Base-by-base conservation (phyloP, 2,113 vertebrate species). In the Lasiurus cinereus region DNA sequence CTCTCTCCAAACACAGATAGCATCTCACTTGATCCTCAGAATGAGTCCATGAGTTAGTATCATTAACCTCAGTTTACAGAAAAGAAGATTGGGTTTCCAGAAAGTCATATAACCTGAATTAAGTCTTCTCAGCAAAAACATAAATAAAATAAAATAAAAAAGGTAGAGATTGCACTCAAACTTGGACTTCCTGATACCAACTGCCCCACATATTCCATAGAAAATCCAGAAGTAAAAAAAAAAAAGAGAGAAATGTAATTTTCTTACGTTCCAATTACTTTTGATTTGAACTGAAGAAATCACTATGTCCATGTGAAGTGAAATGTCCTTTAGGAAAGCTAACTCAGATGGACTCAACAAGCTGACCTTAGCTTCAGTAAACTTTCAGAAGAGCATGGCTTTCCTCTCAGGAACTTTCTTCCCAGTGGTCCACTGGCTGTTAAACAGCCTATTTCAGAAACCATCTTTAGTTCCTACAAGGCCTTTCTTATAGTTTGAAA, bases 311-410 rank as follows among this genome's bases (percentile, higher is more conserved):
- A 2, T 15, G 7, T 72, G 43, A 77, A 80, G 83, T 46, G 8
- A 64, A 90, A 72, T 66, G 13, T 69, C 39, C 36, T 21, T 83
- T 64, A 56, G 64, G 43, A 83, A 92, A 76, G 3, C 3, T 22
- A 16, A 66, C 48, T 50, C 36, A 27, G 36, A 29, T 0, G 27
- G 21, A 70, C 31, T 33, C 36, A 39, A 64, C 21, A 80, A 33
- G 50, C 14, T n/a, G 54, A 22, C 1, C 29, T 36, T 19, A 1
- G 31, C 0, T 8, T 0, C 1, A 3, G 36, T 6, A 8, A 85
- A 43, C 54, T 36, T 72, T 50, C 24, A 48, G 3, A 59, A 73
- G 18, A n/a, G 33, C 67, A 7, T 0, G 1, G 11, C 11, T 66
- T 83, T 31, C 12, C 21, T 46, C 10, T 27, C 9, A 6, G 1